A percentile compares a stretch with the other conserved stretches of the same genome.
Conservation (phyloP, 2,113 vertebrate genomes). For the Circaetus cinerascens region DNA sequence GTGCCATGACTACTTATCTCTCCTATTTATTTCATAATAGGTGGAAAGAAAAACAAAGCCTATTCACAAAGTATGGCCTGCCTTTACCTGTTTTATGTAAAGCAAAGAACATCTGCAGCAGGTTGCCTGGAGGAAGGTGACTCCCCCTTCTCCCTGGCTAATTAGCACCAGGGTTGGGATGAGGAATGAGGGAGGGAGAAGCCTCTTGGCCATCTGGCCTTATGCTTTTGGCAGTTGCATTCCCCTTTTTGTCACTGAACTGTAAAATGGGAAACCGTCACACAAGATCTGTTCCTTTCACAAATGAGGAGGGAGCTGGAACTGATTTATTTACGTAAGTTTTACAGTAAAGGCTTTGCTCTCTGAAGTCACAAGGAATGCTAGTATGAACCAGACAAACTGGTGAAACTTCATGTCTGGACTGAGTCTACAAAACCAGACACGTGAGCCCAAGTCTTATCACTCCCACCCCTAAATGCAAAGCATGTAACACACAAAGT, state of each 20-base stretch:
- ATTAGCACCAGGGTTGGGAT: neutral
- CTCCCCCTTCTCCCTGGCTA: neutral
- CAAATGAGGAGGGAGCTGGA: conserved; percentile 21
- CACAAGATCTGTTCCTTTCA: neutral
- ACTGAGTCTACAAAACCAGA: conserved; percentile 27
- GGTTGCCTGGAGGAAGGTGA: neutral
- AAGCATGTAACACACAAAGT: conserved; percentile 50
- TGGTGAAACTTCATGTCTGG: conserved; percentile 21
- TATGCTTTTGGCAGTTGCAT: neutral
- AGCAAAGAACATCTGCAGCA: neutral
- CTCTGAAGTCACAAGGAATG: conserved; percentile 39
- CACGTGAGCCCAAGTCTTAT: conserved; percentile 9
- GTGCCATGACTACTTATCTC: neutral
- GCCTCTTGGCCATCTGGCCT: neutral
- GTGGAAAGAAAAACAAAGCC: neutral
- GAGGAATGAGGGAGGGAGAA: neutral
- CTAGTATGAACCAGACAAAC: conserved; percentile 30
- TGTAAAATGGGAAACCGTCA: conserved; percentile 11
- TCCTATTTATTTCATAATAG: neutral
- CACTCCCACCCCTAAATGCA: conserved; percentile 48
- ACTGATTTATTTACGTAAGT: conserved; percentile 10
- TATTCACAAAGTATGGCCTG: neutral
- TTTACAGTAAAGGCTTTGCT: conserved; percentile 5
- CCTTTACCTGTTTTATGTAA: neutral
- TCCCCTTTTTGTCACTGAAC: neutral